These are phyloP conservation scores for Beaufortia kweichowensis DNA, from an alignment of 2,113 vertebrate species.

Conservation along the genomic window DNA sequence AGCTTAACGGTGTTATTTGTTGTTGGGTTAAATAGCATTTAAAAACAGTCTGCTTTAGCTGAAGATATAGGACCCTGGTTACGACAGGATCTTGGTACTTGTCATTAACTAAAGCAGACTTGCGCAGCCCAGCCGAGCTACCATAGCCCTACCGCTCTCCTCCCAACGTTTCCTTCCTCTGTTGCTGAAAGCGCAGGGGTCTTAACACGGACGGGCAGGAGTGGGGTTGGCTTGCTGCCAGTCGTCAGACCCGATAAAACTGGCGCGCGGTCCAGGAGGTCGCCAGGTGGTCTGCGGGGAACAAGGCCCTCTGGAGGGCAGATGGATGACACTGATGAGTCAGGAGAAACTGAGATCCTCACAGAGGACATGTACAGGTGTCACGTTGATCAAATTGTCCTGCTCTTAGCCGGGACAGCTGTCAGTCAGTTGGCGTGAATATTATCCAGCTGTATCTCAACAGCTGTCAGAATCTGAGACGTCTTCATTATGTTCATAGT, in stretches of 20 bases:
- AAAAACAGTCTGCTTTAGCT: slow-evolving; percentile 43
- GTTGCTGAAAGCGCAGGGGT: slow-evolving; percentile 53
- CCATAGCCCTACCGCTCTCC: slow-evolving; percentile 58
- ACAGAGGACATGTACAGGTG: neutral
- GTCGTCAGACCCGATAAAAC: slow-evolving; percentile 68
- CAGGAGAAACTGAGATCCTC: slow-evolving; percentile 46
- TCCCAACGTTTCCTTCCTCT: slow-evolving; percentile 56
- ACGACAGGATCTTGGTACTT: slow-evolving; percentile 27
- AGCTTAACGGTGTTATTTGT: slow-evolving; percentile 25
- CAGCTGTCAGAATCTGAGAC: neutral
- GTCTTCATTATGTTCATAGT: neutral
- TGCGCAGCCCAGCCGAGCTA: slow-evolving; percentile 32
- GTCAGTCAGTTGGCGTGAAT: slow-evolving; percentile 4
- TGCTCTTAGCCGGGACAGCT: neutral
- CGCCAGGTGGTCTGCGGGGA: slow-evolving; percentile 52
- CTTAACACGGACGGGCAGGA: slow-evolving; percentile 74
- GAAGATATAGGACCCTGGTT: slow-evolving; percentile 26
- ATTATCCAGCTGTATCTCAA: neutral
- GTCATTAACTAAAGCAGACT: slow-evolving; percentile 48
- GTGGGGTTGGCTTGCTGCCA: slow-evolving; percentile 84
- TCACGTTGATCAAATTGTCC: slow-evolving; percentile 19
- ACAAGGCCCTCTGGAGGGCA: slow-evolving; percentile 58
- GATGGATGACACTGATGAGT: slow-evolving; percentile 60
- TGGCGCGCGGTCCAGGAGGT: slow-evolving; percentile 31
- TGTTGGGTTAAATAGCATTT: slow-evolving; percentile 28